Percentiles rank a stretch among this genome's conserved stretches.
Conservation (phyloP, 2,113 vertebrate species). For the Saguinus midas region DNA sequence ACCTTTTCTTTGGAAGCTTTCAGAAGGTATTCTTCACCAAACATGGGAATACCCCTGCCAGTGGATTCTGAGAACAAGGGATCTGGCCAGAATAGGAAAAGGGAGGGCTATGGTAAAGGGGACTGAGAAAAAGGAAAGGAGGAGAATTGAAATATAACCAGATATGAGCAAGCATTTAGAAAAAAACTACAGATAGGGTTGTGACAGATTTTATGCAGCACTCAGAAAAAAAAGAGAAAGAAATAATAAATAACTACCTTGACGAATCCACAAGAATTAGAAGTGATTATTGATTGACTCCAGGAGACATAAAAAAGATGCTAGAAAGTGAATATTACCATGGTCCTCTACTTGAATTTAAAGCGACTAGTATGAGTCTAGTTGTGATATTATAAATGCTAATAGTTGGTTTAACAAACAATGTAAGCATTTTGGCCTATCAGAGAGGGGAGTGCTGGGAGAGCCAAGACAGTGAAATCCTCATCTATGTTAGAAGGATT, state of each 20-base stretch:
- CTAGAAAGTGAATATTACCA: not conserved
- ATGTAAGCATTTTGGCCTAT: not conserved
- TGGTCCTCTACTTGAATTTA: not conserved
- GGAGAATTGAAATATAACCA: not conserved
- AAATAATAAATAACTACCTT: not conserved
- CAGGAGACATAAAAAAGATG: not conserved
- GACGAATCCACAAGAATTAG: not conserved
- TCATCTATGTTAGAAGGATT: not conserved
- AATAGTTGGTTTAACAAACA: not conserved
- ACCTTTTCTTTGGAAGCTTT: not conserved
- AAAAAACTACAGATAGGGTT: not conserved
- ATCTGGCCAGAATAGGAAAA: not conserved
- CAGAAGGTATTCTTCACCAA: not conserved
- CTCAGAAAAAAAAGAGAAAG: not conserved
- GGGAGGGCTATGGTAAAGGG: not conserved
- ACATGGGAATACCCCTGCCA: not conserved
- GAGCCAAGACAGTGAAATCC: not conserved
- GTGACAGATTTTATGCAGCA: not conserved
- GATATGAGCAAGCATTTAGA: not conserved
- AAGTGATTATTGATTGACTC: not conserved
- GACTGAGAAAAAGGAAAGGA: not conserved
- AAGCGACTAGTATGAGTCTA: not conserved
- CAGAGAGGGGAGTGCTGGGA: not conserved
- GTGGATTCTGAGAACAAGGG: not conserved
- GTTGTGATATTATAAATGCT: not conserved